Conservation (phyloP, 2,113 vertebrate genomes). For the Marmota flaviventris region DNA sequence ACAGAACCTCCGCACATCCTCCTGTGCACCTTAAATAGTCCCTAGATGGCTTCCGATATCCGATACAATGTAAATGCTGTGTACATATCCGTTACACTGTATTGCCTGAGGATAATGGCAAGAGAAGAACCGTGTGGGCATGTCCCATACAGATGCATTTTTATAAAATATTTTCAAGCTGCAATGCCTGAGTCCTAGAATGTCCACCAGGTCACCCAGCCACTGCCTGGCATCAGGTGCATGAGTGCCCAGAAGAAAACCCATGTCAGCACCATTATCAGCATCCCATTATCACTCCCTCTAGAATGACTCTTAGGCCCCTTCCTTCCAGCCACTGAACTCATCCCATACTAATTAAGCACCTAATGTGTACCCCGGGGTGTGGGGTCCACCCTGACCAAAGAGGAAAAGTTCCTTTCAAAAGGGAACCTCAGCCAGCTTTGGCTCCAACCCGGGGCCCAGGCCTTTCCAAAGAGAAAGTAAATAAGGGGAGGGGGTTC, state of each 20-base stretch:
- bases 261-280: rapidly evolving
- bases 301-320: neutral
- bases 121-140: neutral
- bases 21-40: no score
- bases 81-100: neutral
- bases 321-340: neutral
- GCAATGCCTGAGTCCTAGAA: neutral
- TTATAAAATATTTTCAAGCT: neutral
- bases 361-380: neutral
- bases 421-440: neutral
- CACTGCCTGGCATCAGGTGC: no score
- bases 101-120: neutral
- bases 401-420: neutral
- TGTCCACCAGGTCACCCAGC: neutral
- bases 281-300: neutral
- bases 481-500: no score
- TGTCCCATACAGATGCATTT: no score
- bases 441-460: neutral
- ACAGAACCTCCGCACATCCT: no score
- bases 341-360: neutral
- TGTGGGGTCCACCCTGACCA: neutral
- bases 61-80: no score
- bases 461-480: neutral
- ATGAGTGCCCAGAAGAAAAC: neutral
- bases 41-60: neutral